Base-by-base conservation (phyloP, 2,113 vertebrate species). In the Plotosus lineatus region DNA sequence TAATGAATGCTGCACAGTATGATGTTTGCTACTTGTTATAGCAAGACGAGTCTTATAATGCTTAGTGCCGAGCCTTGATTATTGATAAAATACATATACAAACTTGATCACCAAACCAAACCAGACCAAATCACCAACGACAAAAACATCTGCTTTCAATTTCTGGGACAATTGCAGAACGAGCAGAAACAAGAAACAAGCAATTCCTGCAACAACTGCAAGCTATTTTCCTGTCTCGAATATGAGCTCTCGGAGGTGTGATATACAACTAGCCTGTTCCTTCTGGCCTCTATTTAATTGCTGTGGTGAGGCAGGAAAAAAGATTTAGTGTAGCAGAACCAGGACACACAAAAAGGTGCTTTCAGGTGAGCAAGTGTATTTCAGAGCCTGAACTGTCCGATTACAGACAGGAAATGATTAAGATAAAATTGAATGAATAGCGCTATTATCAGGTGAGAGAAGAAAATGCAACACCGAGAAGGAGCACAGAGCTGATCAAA, bases 371-470 rank as follows among this genome's bases (percentile, higher is more conserved):
- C 33, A 75, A 75, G 75, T 66, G 77, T 81, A 83, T 88, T 89
- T 89, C 85, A 87, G 69, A 76, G 80, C 38, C 69, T 63, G 78
- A 84, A 77, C 86, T 85, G 85, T 87, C 87, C 86, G 83, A 89
- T 88, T 85, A 86, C 72, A 85, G 85, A 79, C 88, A 88, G 84
- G 86, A 88, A 89, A 82, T 65, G 36, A 77, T 86, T 85, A 55
- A 88, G 88, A 87, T 89, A 88, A 86, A 85, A 79, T 19, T 55
- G 71, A 63, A 88, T 88, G 88, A 89, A 89, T 88, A 78, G 81
- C 77, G 69, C 83, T 36, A 76, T 77, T 88, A 83, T 88, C 68
- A 48, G 44, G 71, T 28, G 55, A 11, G 19, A 51, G 69, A 75
- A 72, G 72, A 82, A 78, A 80, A 78, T 79, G 78, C 77, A 82